Evolutionary conservation across 1,140 invertebrate genomes (phyloP).

Genomic region (Scaptomyza hsui): DNA sequence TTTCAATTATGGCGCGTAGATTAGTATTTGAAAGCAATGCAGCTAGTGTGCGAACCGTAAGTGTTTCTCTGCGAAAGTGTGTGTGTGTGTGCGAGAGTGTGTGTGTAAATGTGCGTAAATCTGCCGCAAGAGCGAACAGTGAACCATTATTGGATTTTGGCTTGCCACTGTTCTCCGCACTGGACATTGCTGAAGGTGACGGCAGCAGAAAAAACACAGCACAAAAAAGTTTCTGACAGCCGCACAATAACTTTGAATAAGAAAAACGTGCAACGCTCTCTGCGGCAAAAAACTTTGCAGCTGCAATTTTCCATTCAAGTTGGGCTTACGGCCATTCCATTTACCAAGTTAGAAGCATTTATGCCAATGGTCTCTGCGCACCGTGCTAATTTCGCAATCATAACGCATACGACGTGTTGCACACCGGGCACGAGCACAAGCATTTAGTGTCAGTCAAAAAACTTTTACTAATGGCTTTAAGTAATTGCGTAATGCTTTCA

Average conservation of each 20-base stretch:
- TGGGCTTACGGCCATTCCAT: constrained; percentile 31
- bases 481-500: background rate
- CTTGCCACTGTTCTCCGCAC: constrained; percentile 13
- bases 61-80: constrained; percentile 7
- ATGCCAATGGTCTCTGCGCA: constrained; percentile 22
- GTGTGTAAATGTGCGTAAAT: constrained; percentile 66
- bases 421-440: background rate
- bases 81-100: constrained; percentile 10
- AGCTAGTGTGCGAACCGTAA: constrained; percentile 17
- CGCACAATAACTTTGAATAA: constrained; percentile 76
- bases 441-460: background rate
- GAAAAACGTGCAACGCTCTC: constrained; percentile 58
- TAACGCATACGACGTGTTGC: constrained; percentile 53
- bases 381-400: constrained; percentile 51
- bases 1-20: constrained; percentile 81
- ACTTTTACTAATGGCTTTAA: background rate
- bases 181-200: constrained; percentile 58
- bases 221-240: constrained; percentile 62
- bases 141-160: constrained; percentile 74
- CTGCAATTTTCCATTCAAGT: constrained; percentile 68
- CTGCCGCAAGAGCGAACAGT: constrained; percentile 29
- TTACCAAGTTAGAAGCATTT: constrained; percentile 42
- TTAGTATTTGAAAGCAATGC: constrained; percentile 79
- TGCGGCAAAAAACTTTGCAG: constrained; percentile 29
- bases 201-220: constrained; percentile 4